A percentile compares a stretch with the other conserved stretches of the same genome.
These are phyloP conservation scores for Onychomys leucogaster DNA, from an alignment of 2,797 vertebrate species.

Conservation along the genomic window DNA sequence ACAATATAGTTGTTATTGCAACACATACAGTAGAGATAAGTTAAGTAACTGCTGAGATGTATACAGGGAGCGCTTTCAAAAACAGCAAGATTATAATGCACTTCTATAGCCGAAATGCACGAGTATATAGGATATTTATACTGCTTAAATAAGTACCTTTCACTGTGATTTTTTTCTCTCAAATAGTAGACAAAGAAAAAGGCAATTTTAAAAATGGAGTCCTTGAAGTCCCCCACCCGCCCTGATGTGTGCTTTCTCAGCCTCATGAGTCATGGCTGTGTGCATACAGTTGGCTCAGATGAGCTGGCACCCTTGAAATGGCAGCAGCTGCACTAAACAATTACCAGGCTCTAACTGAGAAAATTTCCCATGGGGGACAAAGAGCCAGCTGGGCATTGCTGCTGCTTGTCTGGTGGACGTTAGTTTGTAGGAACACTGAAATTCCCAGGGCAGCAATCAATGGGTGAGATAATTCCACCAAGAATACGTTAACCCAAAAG, in stretches of 20 bases:
- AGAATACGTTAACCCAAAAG: constrained; percentile 71
- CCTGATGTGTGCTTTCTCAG: constrained; percentile 25
- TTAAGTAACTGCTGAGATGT: neutral
- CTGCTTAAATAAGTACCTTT: constrained; percentile 65
- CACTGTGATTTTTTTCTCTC: neutral
- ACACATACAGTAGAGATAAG: neutral
- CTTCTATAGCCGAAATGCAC: constrained; percentile 2
- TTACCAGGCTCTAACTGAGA: constrained; percentile 75
- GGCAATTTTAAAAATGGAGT: constrained; percentile 66
- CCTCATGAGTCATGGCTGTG: constrained; percentile 63
- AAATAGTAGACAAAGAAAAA: constrained; percentile 67
- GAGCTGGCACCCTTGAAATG: constrained; percentile 75
- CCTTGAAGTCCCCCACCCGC: constrained; percentile 42
- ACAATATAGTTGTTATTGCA: constrained; percentile 8
- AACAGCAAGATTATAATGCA: constrained; percentile 17
- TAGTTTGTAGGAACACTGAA: constrained; percentile 69
- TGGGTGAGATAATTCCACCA: constrained; percentile 64
- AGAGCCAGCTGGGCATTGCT: constrained; percentile 80
- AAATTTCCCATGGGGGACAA: constrained; percentile 80
- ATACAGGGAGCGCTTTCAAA: neutral
- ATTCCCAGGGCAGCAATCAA: constrained; percentile 76
- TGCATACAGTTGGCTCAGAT: constrained; percentile 74
- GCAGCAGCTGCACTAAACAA: constrained; percentile 74
- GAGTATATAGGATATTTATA: constrained; percentile 74
- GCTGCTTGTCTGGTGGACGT: constrained; percentile 69